phyloP scores from a whole-genome alignment of 1,140 invertebrate species.

The Cardiocondyla obscurior region DNA sequence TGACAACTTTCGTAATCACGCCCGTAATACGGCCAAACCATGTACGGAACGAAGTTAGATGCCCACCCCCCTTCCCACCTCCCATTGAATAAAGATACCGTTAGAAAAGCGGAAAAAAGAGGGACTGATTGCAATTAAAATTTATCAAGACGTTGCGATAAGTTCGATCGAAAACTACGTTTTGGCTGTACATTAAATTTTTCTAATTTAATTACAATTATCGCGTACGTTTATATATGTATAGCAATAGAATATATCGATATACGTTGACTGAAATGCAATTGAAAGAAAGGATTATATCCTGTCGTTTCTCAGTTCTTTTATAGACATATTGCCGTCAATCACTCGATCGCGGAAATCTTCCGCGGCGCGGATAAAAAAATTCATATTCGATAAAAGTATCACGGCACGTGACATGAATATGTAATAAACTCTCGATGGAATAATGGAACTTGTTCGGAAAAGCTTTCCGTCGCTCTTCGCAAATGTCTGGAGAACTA shows the following conservation, averaged over 20 bases:
- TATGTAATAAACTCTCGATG: slow-evolving; percentile 31
- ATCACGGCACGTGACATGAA: slow-evolving; percentile 19
- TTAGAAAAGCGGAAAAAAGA: slow-evolving; percentile 2
- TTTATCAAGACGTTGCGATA: background rate
- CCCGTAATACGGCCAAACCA: slow-evolving; percentile 60
- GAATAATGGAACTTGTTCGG: slow-evolving; percentile 35
- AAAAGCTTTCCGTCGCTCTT: slow-evolving; percentile 17
- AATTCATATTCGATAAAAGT: slow-evolving; percentile 25
- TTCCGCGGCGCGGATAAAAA: slow-evolving; percentile 14
- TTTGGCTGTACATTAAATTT: too few species aligned
- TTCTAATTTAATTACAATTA: background rate
- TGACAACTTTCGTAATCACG: slow-evolving; percentile 74
- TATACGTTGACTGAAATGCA: background rate
- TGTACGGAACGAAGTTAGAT: slow-evolving; percentile 57
- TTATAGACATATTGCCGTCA: background rate
- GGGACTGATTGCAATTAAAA: slow-evolving; percentile 53
- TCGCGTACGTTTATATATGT: background rate
- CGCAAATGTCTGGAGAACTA: slow-evolving; percentile 20
- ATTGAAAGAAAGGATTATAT: background rate
- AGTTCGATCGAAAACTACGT: background rate
- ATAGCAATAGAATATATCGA: background rate
- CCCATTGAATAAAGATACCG: slow-evolving; percentile 60
- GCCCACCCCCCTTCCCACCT: too few species aligned
- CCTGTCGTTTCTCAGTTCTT: background rate
- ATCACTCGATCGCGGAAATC: background rate